Evolutionary conservation across 2,888 invertebrate genomes (phyloP), one percentile per base, ranked within the genome.

Genomic region (Phengaris arion): DNA sequence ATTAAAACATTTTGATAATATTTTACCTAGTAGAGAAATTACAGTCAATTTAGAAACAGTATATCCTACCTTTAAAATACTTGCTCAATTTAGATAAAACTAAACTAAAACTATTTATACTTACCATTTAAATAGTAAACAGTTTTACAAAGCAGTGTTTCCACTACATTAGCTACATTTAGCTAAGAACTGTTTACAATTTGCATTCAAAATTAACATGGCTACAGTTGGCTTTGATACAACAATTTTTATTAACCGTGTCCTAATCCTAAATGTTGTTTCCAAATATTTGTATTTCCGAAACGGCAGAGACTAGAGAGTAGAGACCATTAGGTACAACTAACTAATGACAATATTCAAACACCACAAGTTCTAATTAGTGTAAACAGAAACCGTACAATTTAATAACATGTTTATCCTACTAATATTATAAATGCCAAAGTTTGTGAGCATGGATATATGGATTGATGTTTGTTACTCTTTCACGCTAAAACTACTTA

Each of bases 101-200:
- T 64, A 64, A 7, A 64, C 64, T 12, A 45, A 64, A 64, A 64
- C 64, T 64, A 64, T 64, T 64, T 64, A 64, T 64, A 64, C 35
- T 45, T 35, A 35, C 12, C 45, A 64, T 64, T 64, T 35, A 45
- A 64, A 64, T 64, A 45, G 35, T 64, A 45, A 12, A 35, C 22
- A 22, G 9, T 59, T 22, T 22, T 59, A 22, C 64, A 13, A 64
- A 45, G 10, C 12, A 45, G 35, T 10, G 8, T 57, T 15, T 57
- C 15, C 35, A 35, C 35, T 35, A 35, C 35, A 4, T 35, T 35
- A 4, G 2, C n/a, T 64, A 64, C 59, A 35, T 35, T 64, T 64
- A 64, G 12, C 12, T 35, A 35, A 12, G 12, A 12, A 64, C 35
- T 64, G 45, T 59, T 59, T 13, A 64, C 35, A 64, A 64, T 35